A percentile compares a stretch with the other conserved stretches of the same genome.
These are phyloP conservation scores for Fissipunctia ypsillon DNA, from an alignment of 2,888 invertebrate genomes.

Conservation along the genomic window DNA sequence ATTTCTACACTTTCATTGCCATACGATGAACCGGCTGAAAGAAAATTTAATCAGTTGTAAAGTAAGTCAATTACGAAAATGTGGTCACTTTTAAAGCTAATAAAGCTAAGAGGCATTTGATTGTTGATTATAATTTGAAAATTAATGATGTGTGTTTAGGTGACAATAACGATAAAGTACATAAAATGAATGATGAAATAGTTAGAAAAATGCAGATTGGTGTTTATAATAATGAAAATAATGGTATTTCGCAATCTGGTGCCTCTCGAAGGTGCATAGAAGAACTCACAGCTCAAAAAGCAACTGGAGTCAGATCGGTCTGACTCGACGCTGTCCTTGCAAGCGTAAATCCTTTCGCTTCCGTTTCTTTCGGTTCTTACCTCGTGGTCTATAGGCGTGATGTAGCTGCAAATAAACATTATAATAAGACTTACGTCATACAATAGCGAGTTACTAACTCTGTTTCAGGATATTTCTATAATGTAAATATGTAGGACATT, in stretches of 20 bases:
- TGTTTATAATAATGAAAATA: not conserved
- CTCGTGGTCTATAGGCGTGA: conserved; percentile 88
- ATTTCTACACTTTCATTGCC: conserved; percentile 89
- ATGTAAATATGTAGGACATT: no score
- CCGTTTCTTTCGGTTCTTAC: conserved; percentile 79
- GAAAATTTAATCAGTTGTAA: conserved; percentile 2
- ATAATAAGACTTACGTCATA: not conserved
- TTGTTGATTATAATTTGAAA: no score
- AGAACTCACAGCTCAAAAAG: conserved; percentile 89
- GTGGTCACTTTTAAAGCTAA: conserved; percentile 40
- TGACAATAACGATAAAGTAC: no score
- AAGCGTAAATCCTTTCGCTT: conserved; percentile 79
- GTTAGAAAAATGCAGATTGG: not conserved
- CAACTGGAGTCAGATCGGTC: conserved; percentile 88
- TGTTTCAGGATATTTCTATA: no score
- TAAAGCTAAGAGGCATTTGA: conserved; percentile 55
- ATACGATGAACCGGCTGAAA: conserved; percentile 87
- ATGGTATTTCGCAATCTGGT: conserved; percentile 34
- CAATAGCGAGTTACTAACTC: no score
- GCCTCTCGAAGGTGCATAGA: conserved; percentile 63
- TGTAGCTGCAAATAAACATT: conserved; percentile 80
- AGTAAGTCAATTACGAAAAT: not conserved
- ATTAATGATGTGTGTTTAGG: no score
- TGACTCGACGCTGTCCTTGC: conserved; percentile 83
- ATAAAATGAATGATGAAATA: no score